Evolutionary conservation across 1,140 invertebrate genomes (phyloP).

Genomic region (Theocolax elegans): DNA sequence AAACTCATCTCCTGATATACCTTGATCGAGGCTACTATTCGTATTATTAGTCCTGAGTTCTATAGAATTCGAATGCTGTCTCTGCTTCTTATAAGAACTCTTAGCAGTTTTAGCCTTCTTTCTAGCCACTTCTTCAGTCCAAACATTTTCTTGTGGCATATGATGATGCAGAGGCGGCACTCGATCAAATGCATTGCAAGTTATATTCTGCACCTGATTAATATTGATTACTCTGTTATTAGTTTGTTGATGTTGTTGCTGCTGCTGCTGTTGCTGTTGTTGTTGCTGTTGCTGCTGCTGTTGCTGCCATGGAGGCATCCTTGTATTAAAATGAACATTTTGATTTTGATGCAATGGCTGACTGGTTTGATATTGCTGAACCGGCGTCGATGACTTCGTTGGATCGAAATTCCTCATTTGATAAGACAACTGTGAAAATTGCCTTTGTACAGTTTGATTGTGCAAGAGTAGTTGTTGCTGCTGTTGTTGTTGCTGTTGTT

Average conservation of each 20-base stretch:
- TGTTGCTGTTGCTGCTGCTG: conserved; percentile 65
- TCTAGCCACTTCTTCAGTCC: conserved; percentile 73
- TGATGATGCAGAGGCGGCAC: conserved; percentile 80
- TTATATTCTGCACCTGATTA: conserved; percentile 56
- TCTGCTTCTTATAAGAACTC: conserved; percentile 69
- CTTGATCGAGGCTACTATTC: conserved; percentile 49
- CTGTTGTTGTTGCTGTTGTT: conserved; percentile 54
- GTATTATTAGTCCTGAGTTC: conserved; percentile 49
- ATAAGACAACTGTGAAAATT: conserved; percentile 60
- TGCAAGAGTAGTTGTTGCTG: conserved; percentile 60
- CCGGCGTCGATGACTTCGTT: too few relatives aligned
- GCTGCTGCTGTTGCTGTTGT: conserved; percentile 52
- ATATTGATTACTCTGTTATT: conserved; percentile 26
- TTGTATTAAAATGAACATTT: conserved; percentile 61
- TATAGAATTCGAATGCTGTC: conserved; percentile 55
- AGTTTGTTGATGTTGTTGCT: conserved; percentile 56
- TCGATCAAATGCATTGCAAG: conserved; percentile 70
- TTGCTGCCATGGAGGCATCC: conserved; percentile 74
- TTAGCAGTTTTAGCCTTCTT: conserved; percentile 73
- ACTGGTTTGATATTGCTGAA: conserved; percentile 69
- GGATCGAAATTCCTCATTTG: conserved; percentile 56
- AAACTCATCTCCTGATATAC: conserved; percentile 56
- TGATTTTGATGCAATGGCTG: conserved; percentile 57
- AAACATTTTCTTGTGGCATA: conserved; percentile 70
- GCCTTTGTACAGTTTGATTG: conserved; percentile 60